phyloP scores from a whole-genome alignment of 2,888 invertebrate genomes.

The Aporophyla nigra region DNA sequence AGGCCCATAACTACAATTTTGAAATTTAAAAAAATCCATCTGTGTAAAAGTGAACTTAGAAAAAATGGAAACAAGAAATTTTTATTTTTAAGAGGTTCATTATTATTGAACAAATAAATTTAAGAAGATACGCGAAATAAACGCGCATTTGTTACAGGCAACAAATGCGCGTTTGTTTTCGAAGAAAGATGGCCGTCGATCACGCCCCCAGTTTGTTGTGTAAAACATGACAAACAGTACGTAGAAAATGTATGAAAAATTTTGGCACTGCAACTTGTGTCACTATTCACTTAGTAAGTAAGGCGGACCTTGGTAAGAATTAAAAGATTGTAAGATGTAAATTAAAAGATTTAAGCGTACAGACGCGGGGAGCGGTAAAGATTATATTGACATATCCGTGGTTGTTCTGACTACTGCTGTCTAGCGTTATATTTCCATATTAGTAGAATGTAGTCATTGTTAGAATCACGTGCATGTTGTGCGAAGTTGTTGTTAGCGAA shows the following conservation, averaged over 20 bases:
- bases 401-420: constrained; percentile 5
- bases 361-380: too few species aligned
- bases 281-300: not conserved
- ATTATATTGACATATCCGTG: not conserved
- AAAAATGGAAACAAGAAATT: too few species aligned
- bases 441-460: constrained; percentile 38
- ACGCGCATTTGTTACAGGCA: not conserved
- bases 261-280: not conserved
- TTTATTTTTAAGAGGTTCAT: too few species aligned
- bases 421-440: constrained; percentile 30
- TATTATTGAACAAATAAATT: too few species aligned
- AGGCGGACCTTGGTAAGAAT: not conserved
- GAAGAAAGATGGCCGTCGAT: not conserved
- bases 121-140: too few species aligned
- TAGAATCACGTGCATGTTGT: constrained; percentile 30
- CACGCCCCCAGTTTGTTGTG: not conserved
- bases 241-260: not conserved
- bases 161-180: not conserved
- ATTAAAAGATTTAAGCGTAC: too few species aligned
- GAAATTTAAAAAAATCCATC: too few species aligned
- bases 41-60: too few species aligned
- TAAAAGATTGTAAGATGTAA: too few species aligned
- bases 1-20: not conserved
- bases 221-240: too few species aligned
- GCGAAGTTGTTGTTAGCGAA: constrained; percentile 40